Percentiles rank a stretch among this genome's conserved stretches.
Evolutionary conservation across 2,797 vertebrate genomes (phyloP).

Genomic region (Pipistrellus pygmaeus): DNA sequence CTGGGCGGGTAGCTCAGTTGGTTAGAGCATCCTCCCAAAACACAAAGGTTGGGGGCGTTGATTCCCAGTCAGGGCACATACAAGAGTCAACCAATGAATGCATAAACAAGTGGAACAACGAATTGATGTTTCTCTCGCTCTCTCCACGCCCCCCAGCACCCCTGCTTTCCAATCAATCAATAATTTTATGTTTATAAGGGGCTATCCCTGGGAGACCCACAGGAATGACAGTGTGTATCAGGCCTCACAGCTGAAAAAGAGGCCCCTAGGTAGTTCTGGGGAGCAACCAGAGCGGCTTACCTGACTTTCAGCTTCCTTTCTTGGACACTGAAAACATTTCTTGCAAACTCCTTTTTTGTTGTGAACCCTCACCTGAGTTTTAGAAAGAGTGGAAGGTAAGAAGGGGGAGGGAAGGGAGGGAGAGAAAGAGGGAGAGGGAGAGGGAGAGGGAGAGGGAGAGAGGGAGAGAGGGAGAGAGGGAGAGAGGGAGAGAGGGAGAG

Average conservation of each 20-base stretch:
- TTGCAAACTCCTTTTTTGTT: neutral
- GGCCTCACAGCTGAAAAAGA: neutral
- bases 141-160: too few relatives aligned
- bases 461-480: too few relatives aligned
- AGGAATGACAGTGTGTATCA: neutral
- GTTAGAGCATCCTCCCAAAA: neutral
- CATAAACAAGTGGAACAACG: neutral
- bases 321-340: neutral
- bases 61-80: neutral
- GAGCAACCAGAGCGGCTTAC: neutral
- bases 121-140: neutral
- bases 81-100: neutral
- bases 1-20: neutral
- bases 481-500: too few relatives aligned
- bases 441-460: rapidly evolving
- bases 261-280: neutral
- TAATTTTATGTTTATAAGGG: neutral
- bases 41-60: neutral
- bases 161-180: too few relatives aligned
- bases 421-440: rapidly evolving
- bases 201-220: neutral
- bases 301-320: conserved; percentile 36
- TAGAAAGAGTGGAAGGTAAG: neutral
- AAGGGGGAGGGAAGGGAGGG: too few relatives aligned
- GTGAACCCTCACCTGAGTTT: neutral